Conservation (phyloP, 1,140 invertebrate genomes). For the Drosophila miranda region DNA sequence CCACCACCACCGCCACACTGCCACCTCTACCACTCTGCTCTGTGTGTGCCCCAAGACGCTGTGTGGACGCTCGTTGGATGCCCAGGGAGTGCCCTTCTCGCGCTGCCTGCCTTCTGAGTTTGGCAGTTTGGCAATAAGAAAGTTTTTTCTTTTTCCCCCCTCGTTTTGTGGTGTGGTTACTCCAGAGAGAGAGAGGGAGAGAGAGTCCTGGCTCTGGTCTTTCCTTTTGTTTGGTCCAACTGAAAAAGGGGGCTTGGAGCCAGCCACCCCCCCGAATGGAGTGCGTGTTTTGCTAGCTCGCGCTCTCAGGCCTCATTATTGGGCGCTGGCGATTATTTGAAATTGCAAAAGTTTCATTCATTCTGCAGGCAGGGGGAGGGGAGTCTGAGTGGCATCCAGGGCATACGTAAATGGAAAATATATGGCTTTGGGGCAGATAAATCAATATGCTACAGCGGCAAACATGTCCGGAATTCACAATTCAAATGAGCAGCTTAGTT, state of each 20-base stretch:
- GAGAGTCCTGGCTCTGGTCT: conserved; percentile 23
- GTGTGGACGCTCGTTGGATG: background rate
- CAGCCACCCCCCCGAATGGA: conserved; percentile 9
- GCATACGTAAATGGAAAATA: conserved; percentile 74
- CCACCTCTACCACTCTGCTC: conserved; percentile 44
- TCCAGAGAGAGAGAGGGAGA: background rate
- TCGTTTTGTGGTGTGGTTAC: conserved; percentile 43
- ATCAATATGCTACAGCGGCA: conserved; percentile 62
- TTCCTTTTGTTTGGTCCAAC: conserved; percentile 39
- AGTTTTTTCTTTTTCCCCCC: conserved; percentile 69
- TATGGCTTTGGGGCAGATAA: conserved; percentile 63
- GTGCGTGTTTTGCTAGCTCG: conserved; percentile 50
- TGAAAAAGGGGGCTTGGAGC: conserved; percentile 13
- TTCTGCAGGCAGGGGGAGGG: conserved; percentile 39
- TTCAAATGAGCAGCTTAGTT: conserved; percentile 52
- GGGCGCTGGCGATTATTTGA: conserved; percentile 76
- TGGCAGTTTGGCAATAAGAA: conserved; percentile 80
- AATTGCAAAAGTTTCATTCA: conserved; percentile 79
- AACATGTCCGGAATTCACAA: conserved; percentile 71
- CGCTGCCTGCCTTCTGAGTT: conserved; percentile 53
- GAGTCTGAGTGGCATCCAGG: conserved; percentile 3
- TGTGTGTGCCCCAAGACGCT: conserved; percentile 22
- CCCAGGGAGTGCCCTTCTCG: conserved; percentile 29
- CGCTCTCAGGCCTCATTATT: conserved; percentile 74
- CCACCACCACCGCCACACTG: background rate